Conservation (phyloP, 2,888 invertebrate species). For the Xanthia icteritia region DNA sequence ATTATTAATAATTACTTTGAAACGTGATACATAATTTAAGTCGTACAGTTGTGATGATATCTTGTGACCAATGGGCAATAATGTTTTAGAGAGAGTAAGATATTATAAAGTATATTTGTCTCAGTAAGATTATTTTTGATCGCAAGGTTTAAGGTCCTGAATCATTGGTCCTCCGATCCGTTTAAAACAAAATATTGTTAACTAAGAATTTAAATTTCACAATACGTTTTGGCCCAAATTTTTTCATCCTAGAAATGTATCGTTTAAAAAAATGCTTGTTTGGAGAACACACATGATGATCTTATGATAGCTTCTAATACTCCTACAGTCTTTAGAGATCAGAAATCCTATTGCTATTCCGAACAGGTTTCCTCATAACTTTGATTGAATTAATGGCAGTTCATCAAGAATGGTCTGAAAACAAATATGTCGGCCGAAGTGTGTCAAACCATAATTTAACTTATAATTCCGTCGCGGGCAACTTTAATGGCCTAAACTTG, state of each 20-base stretch:
- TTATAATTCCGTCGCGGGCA: not conserved
- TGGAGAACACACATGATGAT: not conserved
- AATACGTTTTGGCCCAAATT: not conserved
- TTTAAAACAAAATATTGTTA: not conserved
- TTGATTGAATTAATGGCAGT: conserved; percentile 46
- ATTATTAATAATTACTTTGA: conserved; percentile 40
- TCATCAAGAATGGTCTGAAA: conserved; percentile 21
- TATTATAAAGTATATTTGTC: not conserved
- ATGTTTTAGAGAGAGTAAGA: conserved; percentile 13
- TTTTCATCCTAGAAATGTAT: too few relatives aligned
- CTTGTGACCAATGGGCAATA: conserved; percentile 1
- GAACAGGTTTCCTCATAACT: conserved; percentile 22
- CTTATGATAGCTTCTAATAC: not conserved
- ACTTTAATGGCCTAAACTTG: too few relatives aligned
- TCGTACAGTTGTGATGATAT: conserved; percentile 8
- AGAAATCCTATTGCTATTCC: conserved; percentile 27
- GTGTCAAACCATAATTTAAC: not conserved
- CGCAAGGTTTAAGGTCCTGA: not conserved
- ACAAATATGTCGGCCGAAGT: conserved; percentile 26
- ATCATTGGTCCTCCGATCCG: not conserved
- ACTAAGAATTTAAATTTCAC: not conserved
- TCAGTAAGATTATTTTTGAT: not conserved
- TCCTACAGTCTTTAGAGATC: not conserved
- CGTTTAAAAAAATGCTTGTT: too few relatives aligned
- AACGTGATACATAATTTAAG: conserved; percentile 26